Evolutionary conservation across 1,140 invertebrate genomes (phyloP).

Genomic region (Rhagoletis zephyria): DNA sequence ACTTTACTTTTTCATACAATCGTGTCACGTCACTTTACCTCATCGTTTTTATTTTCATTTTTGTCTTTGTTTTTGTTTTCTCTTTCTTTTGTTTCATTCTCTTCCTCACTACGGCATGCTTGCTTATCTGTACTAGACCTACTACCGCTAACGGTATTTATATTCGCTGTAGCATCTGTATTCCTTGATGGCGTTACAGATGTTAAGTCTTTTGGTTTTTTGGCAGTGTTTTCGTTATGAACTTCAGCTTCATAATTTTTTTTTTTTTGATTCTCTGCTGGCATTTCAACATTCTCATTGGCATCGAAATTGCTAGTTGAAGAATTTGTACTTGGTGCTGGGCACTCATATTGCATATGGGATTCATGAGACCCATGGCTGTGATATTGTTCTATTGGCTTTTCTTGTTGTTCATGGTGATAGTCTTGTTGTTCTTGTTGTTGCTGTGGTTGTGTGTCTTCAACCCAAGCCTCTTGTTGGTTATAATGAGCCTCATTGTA

Average conservation of each 20-base stretch:
- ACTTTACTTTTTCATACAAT: background rate
- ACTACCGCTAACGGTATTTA: background rate
- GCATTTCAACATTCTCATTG: background rate
- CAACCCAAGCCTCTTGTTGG: background rate
- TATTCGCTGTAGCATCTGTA: background rate
- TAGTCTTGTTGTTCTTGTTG: constrained; percentile 34
- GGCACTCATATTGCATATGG: background rate
- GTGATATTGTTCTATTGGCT: constrained; percentile 29
- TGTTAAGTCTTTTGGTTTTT: constrained; percentile 21
- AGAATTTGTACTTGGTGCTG: constrained; percentile 7
- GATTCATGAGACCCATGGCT: background rate
- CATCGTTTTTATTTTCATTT: background rate
- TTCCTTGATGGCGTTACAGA: background rate
- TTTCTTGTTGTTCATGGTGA: background rate
- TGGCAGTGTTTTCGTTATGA: constrained; percentile 21
- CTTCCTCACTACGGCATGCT: constrained; percentile 37
- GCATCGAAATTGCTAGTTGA: background rate
- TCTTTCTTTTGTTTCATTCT: constrained; percentile 28
- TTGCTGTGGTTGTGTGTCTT: background rate
- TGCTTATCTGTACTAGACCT: constrained; percentile 46
- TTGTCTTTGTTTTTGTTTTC: background rate
- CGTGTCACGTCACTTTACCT: constrained; percentile 40
- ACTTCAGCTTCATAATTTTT: constrained; percentile 10
- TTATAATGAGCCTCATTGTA: constrained; percentile 29
- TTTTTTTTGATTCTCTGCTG: background rate